These are phyloP conservation scores for Zonotrichia leucophrys DNA, from an alignment of 2,113 vertebrate species.

Conservation along the genomic window DNA sequence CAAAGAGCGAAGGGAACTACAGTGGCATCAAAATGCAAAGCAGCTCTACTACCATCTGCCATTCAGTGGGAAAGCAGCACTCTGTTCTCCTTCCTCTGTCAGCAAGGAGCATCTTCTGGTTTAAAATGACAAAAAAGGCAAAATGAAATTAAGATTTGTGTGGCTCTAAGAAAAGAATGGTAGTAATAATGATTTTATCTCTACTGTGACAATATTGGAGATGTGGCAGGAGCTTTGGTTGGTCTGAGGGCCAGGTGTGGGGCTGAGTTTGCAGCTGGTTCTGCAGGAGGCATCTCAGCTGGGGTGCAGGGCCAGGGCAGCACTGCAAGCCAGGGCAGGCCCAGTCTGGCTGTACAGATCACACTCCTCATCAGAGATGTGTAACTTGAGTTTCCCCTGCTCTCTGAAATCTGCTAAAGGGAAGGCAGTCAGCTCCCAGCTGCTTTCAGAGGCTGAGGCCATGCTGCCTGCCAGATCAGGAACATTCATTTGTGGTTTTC, in stretches of 20 bases:
- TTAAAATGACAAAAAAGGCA: neutral
- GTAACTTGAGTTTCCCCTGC: neutral
- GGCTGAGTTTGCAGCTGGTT: neutral
- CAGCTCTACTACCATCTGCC: neutral
- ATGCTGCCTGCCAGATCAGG: accelerated
- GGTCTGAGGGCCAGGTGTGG: neutral
- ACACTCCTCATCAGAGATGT: accelerated
- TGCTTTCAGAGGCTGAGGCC: neutral
- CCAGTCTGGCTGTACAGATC: neutral
- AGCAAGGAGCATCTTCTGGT: neutral
- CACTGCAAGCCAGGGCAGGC: accelerated
- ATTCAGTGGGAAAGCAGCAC: accelerated
- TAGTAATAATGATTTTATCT: neutral
- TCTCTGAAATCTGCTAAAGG: neutral
- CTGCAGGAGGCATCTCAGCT: neutral
- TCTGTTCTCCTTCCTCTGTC: neutral
- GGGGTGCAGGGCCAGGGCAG: neutral
- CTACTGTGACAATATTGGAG: neutral
- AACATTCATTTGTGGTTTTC: accelerated
- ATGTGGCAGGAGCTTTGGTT: neutral
- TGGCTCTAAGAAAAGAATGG: neutral
- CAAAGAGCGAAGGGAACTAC: neutral
- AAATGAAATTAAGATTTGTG: neutral
- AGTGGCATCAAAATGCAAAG: neutral
- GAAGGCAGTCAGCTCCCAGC: accelerated